Conservation (phyloP, 2,113 vertebrate genomes). For the Telmatochromis bifrenatus region DNA sequence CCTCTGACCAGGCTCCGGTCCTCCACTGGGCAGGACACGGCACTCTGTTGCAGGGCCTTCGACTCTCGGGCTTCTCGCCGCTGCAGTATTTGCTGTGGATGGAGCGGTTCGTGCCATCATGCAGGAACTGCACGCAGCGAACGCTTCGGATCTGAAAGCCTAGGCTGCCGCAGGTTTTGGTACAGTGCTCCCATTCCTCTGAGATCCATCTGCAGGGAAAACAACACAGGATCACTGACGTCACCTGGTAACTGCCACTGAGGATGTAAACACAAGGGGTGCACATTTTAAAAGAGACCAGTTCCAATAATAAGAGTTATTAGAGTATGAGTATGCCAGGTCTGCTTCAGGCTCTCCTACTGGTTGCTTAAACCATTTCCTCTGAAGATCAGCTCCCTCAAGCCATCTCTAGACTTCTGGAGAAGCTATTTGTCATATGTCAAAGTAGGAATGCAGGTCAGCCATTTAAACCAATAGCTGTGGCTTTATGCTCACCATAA, state of each 20-base stretch:
- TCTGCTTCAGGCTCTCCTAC: neutral
- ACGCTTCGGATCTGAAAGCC: slow-evolving; percentile 92
- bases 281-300: neutral
- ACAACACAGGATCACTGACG: neutral
- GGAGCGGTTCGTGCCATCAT: slow-evolving; percentile 80
- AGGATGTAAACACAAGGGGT: accelerated
- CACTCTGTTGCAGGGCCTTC: slow-evolving; percentile 77
- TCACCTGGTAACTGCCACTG: neutral
- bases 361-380: neutral
- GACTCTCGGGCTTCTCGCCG: slow-evolving; percentile 83
- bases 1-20: slow-evolving; percentile 86
- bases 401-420: neutral
- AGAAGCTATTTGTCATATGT: neutral
- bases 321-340: no score
- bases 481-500: accelerated
- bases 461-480: neutral
- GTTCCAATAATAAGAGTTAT: neutral
- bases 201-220: slow-evolving; percentile 78
- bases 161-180: slow-evolving; percentile 85
- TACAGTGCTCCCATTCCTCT: slow-evolving; percentile 93
- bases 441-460: neutral
- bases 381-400: accelerated
- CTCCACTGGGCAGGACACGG: slow-evolving; percentile 87
- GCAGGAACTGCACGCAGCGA: slow-evolving; percentile 83
- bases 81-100: slow-evolving; percentile 87